Conservation (phyloP, 2,797 vertebrate genomes). For the Bovichtus variegatus region DNA sequence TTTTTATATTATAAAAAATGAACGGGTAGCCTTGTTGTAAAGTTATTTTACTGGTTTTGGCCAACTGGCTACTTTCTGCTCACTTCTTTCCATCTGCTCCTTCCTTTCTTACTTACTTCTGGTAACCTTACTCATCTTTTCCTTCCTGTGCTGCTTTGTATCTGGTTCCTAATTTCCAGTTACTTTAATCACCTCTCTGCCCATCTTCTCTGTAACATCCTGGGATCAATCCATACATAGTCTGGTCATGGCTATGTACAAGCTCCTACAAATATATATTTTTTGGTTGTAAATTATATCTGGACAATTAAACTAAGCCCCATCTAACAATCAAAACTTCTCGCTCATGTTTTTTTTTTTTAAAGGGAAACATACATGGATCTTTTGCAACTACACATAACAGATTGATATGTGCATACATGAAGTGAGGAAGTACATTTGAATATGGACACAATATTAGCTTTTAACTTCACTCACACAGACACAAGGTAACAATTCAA, state of each 20-base stretch:
- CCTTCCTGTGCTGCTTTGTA: constrained; percentile 27
- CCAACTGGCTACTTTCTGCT: constrained; percentile 57
- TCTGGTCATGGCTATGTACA: constrained; percentile 73
- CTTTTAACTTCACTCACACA: not conserved
- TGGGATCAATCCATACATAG: constrained; percentile 86
- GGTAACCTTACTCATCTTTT: constrained; percentile 19
- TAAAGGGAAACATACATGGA: not conserved
- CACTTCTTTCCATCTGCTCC: constrained; percentile 51
- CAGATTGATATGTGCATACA: not conserved
- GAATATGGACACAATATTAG: not conserved
- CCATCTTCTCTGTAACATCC: constrained; percentile 83
- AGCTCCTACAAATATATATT: constrained; percentile 56
- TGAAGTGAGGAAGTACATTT: not conserved
- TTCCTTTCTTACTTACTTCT: constrained; percentile 54
- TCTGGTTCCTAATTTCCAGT: constrained; percentile 30
- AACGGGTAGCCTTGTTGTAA: constrained; percentile 69
- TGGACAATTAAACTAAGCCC: constrained; percentile 84
- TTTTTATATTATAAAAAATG: constrained; percentile 72
- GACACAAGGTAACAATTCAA: not conserved
- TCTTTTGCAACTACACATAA: not conserved
- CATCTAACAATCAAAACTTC: constrained; percentile 78
- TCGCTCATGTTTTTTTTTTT: constrained; percentile 43
- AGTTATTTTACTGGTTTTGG: constrained; percentile 61
- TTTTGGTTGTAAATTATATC: constrained; percentile 84
- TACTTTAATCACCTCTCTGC: constrained; percentile 48